Evolutionary conservation across 2,888 invertebrate species (phyloP), one percentile per base, ranked within the genome.

Genomic region (Melieria omissa): DNA sequence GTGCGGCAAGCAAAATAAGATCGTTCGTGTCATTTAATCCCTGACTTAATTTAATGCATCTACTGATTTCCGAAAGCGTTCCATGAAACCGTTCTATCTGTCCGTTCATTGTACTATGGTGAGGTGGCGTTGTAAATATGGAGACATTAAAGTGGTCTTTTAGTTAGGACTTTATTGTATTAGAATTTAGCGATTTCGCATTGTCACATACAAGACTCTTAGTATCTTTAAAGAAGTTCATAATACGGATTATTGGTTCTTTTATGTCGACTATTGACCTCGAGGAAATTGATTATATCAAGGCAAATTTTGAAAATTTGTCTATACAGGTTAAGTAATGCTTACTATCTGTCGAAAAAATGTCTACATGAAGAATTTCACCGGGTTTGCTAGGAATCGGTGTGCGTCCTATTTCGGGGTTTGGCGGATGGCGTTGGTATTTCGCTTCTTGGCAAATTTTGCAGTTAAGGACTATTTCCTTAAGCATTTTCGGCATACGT

Each of bases 91-190:
- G 16, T 16, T 16, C 16, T 16, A 1, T 16, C 16, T 16, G 16
- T 16, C 16, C 16, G 16, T 16, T 16, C 16, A 2, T 16, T 16
- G 16, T 16, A 16, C 16, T 16, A 16, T 16, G 16, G 16, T 16
- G 16, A 16, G 16, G 16, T 16, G 16, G 16, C 16, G 16, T 16
- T 16, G 16, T 16, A 16, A 42, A 60, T 10, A 60, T 60, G 7
- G 41, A 60, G n/a, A 10, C 57, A 10, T 14, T 57, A 16, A 16
- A 16, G 45, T 14, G 45, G 14, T 46, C 6, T 54, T 54, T 54
- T 54, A 57, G 16, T 10, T n/a, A 57, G 57, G 16, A 64, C n/a
- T 64, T 49, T 70, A 45, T 54, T 45, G 70, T 66, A 16, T 16
- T 16, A 16, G 16, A 16, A 16, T 16, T 16, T 16, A 16, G 16